A percentile compares a stretch with the other conserved stretches of the same genome.
Conservation (phyloP, 2,797 vertebrate genomes). For the Chelidonichthys spinosus region DNA sequence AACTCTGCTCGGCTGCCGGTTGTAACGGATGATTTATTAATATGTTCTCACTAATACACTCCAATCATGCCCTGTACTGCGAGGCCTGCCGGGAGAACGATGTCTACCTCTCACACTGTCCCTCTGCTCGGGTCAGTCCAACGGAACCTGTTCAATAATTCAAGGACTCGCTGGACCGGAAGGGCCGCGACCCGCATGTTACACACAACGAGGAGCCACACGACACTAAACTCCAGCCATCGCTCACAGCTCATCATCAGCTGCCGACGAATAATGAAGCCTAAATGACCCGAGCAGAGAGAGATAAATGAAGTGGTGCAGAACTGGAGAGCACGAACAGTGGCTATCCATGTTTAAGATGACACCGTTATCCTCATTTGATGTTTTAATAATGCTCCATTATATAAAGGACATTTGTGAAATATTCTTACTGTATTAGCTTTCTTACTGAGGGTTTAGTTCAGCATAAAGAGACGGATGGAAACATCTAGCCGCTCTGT, state of each 20-base stretch:
- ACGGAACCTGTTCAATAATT: slow-evolving; percentile 72
- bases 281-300: slow-evolving; percentile 64
- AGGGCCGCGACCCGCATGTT: slow-evolving; percentile 56
- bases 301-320: slow-evolving; percentile 50
- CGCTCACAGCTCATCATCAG: slow-evolving; percentile 61
- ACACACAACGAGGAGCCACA: slow-evolving; percentile 52
- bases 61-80: slow-evolving; percentile 31
- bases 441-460: slow-evolving; percentile 4
- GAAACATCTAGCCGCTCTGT: neutral
- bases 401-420: slow-evolving; percentile 5
- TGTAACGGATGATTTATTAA: slow-evolving; percentile 65
- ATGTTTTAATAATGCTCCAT: slow-evolving; percentile 16
- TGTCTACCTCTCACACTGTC: slow-evolving; percentile 38
- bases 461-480: neutral
- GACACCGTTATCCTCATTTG: slow-evolving; percentile 5
- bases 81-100: slow-evolving; percentile 21
- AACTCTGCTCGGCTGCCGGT: slow-evolving; percentile 23
- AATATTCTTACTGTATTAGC: neutral
- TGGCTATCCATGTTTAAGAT: slow-evolving; percentile 22
- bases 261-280: slow-evolving; percentile 55
- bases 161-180: slow-evolving; percentile 37
- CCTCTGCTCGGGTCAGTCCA: slow-evolving; percentile 57
- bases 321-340: slow-evolving; percentile 18
- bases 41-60: slow-evolving; percentile 43
- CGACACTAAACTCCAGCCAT: slow-evolving; percentile 55